Base-by-base conservation (phyloP, 2,113 vertebrate species). In the Pedetes capensis region DNA sequence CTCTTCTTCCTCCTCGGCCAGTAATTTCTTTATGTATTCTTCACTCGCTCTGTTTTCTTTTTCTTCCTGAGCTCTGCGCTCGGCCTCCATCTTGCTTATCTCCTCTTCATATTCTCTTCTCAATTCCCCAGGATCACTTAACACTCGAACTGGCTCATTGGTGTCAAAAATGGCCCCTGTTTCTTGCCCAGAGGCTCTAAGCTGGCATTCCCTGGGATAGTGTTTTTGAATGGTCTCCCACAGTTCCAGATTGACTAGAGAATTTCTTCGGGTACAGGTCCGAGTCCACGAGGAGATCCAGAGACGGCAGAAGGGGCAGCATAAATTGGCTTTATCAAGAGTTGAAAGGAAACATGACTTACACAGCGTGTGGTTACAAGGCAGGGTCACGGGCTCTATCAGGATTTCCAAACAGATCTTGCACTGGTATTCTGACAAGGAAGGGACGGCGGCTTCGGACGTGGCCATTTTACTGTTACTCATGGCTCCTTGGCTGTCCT, bases 391-490 rank as follows among this genome's bases (percentile, higher is more conserved):
- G 0, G 99, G 99, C 97, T 99, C 99, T 55, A 99, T 44, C 2
- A 99, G 98, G 64, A 99, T 99, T 94, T 99, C 99, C 98, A 98
- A 97, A 96, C 99, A 99, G 3, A 99, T 98, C 0, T 98, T 98
- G 97, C 99, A 99, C 0, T 98, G 96, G 69, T 98, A 99, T 89
- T 99, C 99, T 0, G 98, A 98, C 68, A 98, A 96, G 25, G 98
- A 97, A n/a, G 99, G 97, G 0, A 82, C 42, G n/a, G 34, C 49
- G 29, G 88, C 83, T 2, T 57, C 59, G 22, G 91, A 78, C 17
- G 97, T 93, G 0, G 98, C 89, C 98, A 98, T 98, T 8, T 76
- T 72, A 3, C n/a, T n/a, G n/a, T n/a, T n/a, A n/a, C n/a, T n/a
- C n/a, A n/a, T n/a, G n/a, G n/a, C n/a, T n/a, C n/a, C n/a, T n/a